Conservation (phyloP, 2,113 vertebrate genomes). For the Cryptomyrus ogoouensis region DNA sequence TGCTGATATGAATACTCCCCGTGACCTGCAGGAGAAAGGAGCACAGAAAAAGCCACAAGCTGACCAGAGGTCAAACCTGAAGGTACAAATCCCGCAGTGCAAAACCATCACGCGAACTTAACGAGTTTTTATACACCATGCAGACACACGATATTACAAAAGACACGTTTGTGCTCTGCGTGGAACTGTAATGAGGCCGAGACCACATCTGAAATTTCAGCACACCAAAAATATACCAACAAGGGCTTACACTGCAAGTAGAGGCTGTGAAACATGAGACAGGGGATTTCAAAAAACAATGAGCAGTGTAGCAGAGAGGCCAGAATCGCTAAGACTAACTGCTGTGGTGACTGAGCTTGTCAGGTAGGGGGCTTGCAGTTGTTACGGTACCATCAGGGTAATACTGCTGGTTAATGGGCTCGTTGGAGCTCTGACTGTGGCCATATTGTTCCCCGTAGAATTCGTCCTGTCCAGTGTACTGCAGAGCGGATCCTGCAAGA, state of each 20-base stretch:
- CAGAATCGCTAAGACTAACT: conserved; percentile 2
- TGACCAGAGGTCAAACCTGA: conserved; percentile 9
- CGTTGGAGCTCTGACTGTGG: conserved; percentile 79
- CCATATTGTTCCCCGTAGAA: conserved; percentile 92
- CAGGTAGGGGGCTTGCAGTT: conserved; percentile 22
- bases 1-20: conserved; percentile 87
- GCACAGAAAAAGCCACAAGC: conserved; percentile 29
- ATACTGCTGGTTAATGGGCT: conserved; percentile 87
- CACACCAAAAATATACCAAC: conserved; percentile 52
- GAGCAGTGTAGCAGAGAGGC: conserved; percentile 18
- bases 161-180: background rate
- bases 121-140: background rate
- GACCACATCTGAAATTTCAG: conserved; percentile 51
- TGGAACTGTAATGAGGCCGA: background rate
- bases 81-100: background rate
- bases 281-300: background rate
- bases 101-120: background rate
- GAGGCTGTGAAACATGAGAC: conserved; percentile 23
- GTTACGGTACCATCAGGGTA: conserved; percentile 79
- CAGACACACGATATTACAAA: conserved; percentile 5
- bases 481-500: conserved; percentile 81
- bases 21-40: conserved; percentile 63
- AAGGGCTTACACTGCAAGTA: conserved; percentile 40
- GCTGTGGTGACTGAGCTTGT: background rate
- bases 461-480: conserved; percentile 91